phyloP scores from a whole-genome alignment of 2,797 vertebrate genomes.

The Megalops cyprinoides region DNA sequence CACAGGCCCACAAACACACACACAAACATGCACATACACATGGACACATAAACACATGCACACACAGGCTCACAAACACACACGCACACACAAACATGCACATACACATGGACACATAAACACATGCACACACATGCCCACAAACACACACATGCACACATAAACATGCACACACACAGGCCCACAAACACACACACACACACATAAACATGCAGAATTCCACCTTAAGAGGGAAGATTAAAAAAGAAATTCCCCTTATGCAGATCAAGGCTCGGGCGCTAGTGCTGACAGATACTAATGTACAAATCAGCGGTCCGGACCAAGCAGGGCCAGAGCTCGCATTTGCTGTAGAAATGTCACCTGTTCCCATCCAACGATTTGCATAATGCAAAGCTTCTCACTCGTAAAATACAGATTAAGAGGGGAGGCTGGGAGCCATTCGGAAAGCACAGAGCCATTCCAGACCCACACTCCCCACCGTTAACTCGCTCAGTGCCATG shows the following conservation, averaged over 20 bases:
- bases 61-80: neutral
- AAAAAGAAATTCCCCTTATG: slow-evolving; percentile 71
- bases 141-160: neutral
- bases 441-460: slow-evolving; percentile 93
- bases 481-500: slow-evolving; percentile 82
- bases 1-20: no score
- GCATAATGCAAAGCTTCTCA: slow-evolving; percentile 99
- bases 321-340: slow-evolving; percentile 88
- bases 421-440: slow-evolving; percentile 90
- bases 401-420: slow-evolving; percentile 99
- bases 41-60: slow-evolving; percentile 13
- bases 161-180: slow-evolving; percentile 11
- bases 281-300: slow-evolving; percentile 98
- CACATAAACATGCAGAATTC: slow-evolving; percentile 52
- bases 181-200: neutral
- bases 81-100: no score
- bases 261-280: slow-evolving; percentile 79
- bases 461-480: slow-evolving; percentile 77
- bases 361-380: slow-evolving; percentile 99
- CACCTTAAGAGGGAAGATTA: slow-evolving; percentile 80
- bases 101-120: neutral
- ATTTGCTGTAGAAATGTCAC: slow-evolving; percentile 99
- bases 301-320: slow-evolving; percentile 95
- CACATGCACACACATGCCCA: slow-evolving; percentile 11
- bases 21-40: no score